Percentiles rank a stretch among this genome's conserved stretches.
Conservation (phyloP, 2,888 invertebrate species). For the Chorisops tibialis region DNA sequence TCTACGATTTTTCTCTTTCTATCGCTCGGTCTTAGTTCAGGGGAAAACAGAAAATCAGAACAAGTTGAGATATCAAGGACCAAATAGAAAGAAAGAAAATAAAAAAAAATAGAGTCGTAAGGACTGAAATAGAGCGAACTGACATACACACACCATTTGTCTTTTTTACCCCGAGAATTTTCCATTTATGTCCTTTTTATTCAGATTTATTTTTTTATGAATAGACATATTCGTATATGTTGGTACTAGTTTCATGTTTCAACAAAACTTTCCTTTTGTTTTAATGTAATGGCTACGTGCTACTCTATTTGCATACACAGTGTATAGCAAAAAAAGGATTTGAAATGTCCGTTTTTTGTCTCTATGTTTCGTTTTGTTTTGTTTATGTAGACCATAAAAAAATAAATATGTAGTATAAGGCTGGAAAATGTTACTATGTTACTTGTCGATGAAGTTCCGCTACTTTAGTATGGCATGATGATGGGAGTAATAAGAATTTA, state of each 20-base stretch:
- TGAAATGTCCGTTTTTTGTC: not conserved
- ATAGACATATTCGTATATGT: not conserved
- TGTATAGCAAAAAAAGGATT: slow-evolving; percentile 14
- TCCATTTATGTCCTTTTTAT: slow-evolving; percentile 15
- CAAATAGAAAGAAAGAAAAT: not conserved
- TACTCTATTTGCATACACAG: slow-evolving; percentile 20
- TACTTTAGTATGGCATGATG: too few species aligned
- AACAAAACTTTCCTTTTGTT: slow-evolving; percentile 16
- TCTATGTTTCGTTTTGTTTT: not conserved
- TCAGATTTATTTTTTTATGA: slow-evolving; percentile 6
- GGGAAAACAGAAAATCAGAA: too few species aligned
- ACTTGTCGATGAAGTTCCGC: too few species aligned
- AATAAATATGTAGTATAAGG: too few species aligned
- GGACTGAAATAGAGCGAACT: too few species aligned
- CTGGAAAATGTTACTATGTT: too few species aligned
- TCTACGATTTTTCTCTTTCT: slow-evolving; percentile 2
- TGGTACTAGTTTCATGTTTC: slow-evolving; percentile 12
- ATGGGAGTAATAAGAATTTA: too few species aligned
- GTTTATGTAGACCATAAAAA: too few species aligned
- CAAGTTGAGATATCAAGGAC: too few species aligned
- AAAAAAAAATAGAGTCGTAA: not conserved
- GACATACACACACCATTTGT: too few species aligned
- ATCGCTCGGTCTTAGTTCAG: not conserved
- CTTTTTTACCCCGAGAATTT: too few species aligned
- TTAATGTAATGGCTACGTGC: not conserved